Evolutionary conservation across 2,888 invertebrate species (phyloP), one percentile per base, ranked within the genome.

Genomic region (Theodoxus fluviatilis): DNA sequence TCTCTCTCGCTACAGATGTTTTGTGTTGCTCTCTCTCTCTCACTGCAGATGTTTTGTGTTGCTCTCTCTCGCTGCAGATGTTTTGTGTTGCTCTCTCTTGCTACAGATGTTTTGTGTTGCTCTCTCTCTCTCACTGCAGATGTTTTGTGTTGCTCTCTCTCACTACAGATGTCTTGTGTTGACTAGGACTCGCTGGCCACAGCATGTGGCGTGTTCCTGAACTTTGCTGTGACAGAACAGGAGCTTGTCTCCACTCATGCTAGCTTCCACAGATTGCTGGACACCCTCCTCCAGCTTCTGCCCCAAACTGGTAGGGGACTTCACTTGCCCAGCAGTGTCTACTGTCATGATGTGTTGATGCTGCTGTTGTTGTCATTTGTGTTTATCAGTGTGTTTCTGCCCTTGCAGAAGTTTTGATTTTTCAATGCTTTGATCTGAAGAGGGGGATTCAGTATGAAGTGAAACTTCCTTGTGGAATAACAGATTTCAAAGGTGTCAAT

Each of bases 201-300:
- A 77, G 91, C 94, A 38, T 96, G 95, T 87, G 95, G 95, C 83
- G 93, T 95, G 71, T 92, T 96, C 76, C 94, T 96, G 93, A 96
- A 96, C 85, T 90, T 96, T 2, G 93, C 94, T 18, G 96, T 96
- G 0, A 87, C 96, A 72, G 96, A 96, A 79, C 92, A 93, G 0
- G 93, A 93, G 86, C 88, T 93, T 63, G 94, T 94, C 6, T 93
- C 94, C 83, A 92, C 92, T 75, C 93, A 93, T 72, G 88, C 91
- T 65, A 88, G 93, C 15, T 95, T 95, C 84, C 91, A 92, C 76
- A 92, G 92, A 70, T 88, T 96, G 43, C 89, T 96, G 28, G 55
- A 74, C 33, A 47, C 66, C 37, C 43, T 74, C 28, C 40, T 43
- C 38, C 28, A 65, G 7, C 55, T 67, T 15, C 69, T 73, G 3